Base-by-base conservation (phyloP, 2,113 vertebrate species). In the Machaerirhynchus nigripectus region DNA sequence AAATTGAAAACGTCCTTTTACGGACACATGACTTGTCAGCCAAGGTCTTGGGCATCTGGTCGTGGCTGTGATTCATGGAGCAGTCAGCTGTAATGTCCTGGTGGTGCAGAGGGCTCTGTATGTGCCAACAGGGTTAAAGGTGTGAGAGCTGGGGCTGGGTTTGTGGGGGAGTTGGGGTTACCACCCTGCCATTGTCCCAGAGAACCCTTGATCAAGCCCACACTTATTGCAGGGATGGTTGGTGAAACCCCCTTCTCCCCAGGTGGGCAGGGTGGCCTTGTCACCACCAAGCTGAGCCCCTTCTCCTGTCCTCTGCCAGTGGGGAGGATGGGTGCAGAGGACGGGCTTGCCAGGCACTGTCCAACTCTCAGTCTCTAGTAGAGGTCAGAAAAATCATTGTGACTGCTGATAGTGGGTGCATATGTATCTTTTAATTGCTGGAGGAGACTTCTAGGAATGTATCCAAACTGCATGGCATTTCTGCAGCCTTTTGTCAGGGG, bases 31-130 rank as follows among this genome's bases (percentile, higher is more conserved):
- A 44, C 18, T 93, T 88, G 30, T 37, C 52, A 50, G 75, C 14
- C 20, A 30, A 56, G 59, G 53, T 78, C 83, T 57, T 71, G 35
- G 30, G 57, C 20, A 40, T 23, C 65, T 2, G 3, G 8, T 88
- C 4, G 1, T n/a, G 57, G 26, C 50, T 0, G 0, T 56, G 83
- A 9, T 61, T 92, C 0, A 0, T 27, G 39, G 44, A 75, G n/a
- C 47, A 47, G 46, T 74, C 42, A 35, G 60, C 33, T 1, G 0
- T 35, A 20, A 44, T 7, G 11, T 40, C 46, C 28, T 26, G 81
- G 52, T 50, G 57, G 35, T 75, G 27, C 30, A 42, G 50, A 64
- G 77, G 15, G 20, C 39, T 46, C 7, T 11, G 15, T 13, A 13
- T 53, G 31, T 56, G 64, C 50, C 2, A 6, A 0, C 0, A 1